Percentiles rank a stretch among this genome's conserved stretches.
These are phyloP conservation scores for Macrochelys suwanniensis DNA, from an alignment of 2,797 vertebrate genomes.

Conservation along the genomic window DNA sequence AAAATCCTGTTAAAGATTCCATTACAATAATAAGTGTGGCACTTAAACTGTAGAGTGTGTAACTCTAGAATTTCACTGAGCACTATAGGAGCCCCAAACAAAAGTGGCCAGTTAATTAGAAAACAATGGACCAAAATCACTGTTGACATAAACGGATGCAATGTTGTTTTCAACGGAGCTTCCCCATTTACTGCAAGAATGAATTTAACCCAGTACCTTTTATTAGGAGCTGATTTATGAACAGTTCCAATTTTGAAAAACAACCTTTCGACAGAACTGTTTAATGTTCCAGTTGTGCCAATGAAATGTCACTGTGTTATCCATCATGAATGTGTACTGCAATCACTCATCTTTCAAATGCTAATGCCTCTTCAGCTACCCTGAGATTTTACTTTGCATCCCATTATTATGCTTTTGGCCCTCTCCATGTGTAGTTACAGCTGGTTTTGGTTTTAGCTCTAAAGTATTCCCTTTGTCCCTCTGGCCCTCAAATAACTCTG, in stretches of 20 bases:
- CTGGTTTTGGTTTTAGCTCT: not conserved
- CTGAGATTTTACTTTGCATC: not conserved
- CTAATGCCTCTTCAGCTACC: not conserved
- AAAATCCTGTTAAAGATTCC: not conserved
- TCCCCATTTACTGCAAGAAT: not conserved
- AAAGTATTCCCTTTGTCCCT: not conserved
- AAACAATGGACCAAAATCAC: not conserved
- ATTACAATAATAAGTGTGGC: not conserved
- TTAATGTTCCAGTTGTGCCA: not conserved
- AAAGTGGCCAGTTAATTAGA: not conserved
- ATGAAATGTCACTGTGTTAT: not conserved
- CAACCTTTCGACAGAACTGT: not conserved
- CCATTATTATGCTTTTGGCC: not conserved
- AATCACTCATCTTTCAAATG: not conserved
- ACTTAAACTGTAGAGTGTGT: not conserved
- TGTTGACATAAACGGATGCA: rapidly evolving
- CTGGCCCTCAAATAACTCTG: not conserved
- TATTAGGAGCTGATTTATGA: not conserved
- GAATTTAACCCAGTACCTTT: not conserved
- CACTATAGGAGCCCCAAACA: not conserved
- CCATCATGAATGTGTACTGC: not conserved
- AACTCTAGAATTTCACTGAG: not conserved
- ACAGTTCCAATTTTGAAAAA: not conserved
- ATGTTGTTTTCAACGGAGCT: not conserved
- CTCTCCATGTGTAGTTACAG: not conserved